A percentile compares a stretch with the other conserved stretches of the same genome.
phyloP scores from a whole-genome alignment of 2,797 vertebrate species.

The Odontamblyopus rebecca region DNA sequence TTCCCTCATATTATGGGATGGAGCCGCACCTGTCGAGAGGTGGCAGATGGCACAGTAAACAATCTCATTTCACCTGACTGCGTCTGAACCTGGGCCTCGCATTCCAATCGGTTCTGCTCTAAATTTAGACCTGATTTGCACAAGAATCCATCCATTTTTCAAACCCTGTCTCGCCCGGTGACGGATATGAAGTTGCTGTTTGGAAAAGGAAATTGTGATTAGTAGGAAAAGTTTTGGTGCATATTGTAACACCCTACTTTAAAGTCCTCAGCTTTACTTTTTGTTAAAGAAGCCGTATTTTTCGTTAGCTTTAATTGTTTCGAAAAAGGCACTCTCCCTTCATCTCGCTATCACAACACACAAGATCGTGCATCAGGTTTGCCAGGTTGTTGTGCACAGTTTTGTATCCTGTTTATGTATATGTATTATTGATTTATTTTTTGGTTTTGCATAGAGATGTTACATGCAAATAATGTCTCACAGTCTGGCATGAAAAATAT shows the following conservation, averaged over 20 bases:
- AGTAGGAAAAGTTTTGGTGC: background rate
- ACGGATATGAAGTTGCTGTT: slow-evolving; percentile 35
- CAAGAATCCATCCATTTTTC: slow-evolving; percentile 37
- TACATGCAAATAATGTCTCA: too few species aligned
- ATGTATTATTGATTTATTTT: too few species aligned
- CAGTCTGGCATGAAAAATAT: too few species aligned
- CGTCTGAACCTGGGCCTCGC: slow-evolving; percentile 49
- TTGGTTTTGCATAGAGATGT: too few species aligned
- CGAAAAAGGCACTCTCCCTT: too few species aligned
- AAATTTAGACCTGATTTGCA: slow-evolving; percentile 54
- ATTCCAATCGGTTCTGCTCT: slow-evolving; percentile 54
- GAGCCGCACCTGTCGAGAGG: slow-evolving; percentile 67
- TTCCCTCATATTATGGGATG: slow-evolving; percentile 53
- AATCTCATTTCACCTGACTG: slow-evolving; percentile 59
- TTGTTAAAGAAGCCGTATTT: background rate
- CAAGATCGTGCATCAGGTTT: too few species aligned
- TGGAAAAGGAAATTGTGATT: slow-evolving; percentile 14
- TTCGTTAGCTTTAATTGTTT: too few species aligned
- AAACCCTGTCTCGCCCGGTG: slow-evolving; percentile 30
- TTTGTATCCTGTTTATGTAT: too few species aligned
- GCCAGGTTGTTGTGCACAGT: too few species aligned
- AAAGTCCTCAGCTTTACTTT: background rate
- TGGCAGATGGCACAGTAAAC: slow-evolving; percentile 65
- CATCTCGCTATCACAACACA: too few species aligned
- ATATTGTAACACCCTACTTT: too few species aligned